Conservation (phyloP, 2,888 invertebrate species). For the Ceramica pisi region DNA sequence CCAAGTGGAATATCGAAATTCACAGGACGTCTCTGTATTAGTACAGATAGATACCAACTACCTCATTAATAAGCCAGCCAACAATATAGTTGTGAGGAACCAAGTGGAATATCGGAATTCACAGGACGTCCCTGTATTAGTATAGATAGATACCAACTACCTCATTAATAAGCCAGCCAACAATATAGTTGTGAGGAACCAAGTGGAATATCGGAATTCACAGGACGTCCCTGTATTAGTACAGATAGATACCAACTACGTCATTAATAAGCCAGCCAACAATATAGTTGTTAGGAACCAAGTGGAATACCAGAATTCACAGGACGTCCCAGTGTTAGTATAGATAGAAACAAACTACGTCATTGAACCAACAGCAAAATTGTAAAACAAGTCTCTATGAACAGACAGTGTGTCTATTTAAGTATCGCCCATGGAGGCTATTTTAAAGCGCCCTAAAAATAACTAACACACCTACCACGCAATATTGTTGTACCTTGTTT, state of each 20-base stretch:
- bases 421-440: neutral
- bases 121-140: neutral
- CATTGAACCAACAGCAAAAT: neutral
- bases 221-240: neutral
- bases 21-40: neutral
- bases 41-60: neutral
- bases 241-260: neutral
- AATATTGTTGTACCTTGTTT: neutral
- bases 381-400: neutral
- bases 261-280: neutral
- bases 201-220: neutral
- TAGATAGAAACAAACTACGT: neutral
- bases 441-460: slow-evolving; percentile 1
- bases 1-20: neutral
- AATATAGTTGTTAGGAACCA: neutral
- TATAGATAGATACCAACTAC: neutral
- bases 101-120: neutral
- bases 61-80: no score
- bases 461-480: neutral
- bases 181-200: neutral
- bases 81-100: neutral
- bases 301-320: neutral
- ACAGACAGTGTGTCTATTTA: slow-evolving; percentile 4
- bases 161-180: neutral
- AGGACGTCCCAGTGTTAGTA: neutral